phyloP scores from a whole-genome alignment of 2,113 vertebrate genomes.

The Chiloscyllium plagiosum region DNA sequence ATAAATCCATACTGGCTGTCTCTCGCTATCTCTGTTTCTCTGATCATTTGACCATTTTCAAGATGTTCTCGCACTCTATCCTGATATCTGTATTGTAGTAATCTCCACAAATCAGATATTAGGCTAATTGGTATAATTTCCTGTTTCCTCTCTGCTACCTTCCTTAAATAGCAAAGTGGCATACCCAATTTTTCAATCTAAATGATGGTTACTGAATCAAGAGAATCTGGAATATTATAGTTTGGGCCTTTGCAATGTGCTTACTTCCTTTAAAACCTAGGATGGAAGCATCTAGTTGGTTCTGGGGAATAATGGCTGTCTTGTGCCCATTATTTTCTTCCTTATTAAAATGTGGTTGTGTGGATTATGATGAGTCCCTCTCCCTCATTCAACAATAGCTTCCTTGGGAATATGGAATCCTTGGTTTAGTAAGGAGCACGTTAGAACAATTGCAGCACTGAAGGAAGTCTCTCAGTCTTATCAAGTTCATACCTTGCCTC shows the following conservation, averaged over 20 bases:
- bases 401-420: neutral
- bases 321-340: neutral
- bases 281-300: neutral
- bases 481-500: too few species aligned
- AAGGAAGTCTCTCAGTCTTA: too few species aligned
- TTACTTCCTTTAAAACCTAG: neutral
- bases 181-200: neutral
- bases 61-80: neutral
- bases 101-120: neutral
- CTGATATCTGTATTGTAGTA: neutral
- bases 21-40: neutral
- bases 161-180: neutral
- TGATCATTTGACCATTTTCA: neutral
- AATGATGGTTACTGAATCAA: neutral
- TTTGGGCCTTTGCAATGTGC: neutral
- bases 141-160: neutral
- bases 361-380: neutral
- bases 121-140: neutral
- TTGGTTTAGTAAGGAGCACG: too few species aligned
- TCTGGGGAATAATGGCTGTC: neutral
- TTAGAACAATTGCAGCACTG: too few species aligned
- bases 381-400: neutral
- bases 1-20: neutral
- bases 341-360: neutral
- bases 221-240: neutral